phyloP scores from a whole-genome alignment of 1,140 invertebrate genomes.

The Drosophila gunungcola region DNA sequence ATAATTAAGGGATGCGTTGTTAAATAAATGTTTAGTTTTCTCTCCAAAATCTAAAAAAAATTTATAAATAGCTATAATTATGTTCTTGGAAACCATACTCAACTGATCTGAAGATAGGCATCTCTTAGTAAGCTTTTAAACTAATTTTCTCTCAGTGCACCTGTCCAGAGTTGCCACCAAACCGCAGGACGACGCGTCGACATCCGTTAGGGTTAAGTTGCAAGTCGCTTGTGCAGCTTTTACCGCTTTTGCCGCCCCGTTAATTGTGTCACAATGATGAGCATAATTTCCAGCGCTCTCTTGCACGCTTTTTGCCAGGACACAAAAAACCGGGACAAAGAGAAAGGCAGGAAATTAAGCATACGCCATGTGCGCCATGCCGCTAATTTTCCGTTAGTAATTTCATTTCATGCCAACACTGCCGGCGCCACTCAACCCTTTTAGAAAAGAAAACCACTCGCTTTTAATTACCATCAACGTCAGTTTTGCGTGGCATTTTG shows the following conservation, averaged over 20 bases:
- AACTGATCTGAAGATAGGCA: not conserved
- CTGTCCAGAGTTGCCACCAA: slow-evolving; percentile 53
- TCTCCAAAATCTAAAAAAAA: no score
- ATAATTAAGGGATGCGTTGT: no score
- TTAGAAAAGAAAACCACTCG: slow-evolving; percentile 16
- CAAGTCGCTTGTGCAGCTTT: slow-evolving; percentile 21
- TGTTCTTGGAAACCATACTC: not conserved
- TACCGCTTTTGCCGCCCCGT: slow-evolving; percentile 28
- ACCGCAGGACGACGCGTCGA: slow-evolving; percentile 30
- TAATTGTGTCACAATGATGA: slow-evolving; percentile 83
- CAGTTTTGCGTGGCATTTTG: slow-evolving; percentile 51
- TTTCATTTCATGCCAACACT: slow-evolving; percentile 61
- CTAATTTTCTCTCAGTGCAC: slow-evolving; percentile 1
- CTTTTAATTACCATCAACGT: slow-evolving; percentile 80
- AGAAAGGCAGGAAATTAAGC: slow-evolving; percentile 61
- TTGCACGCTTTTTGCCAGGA: slow-evolving; percentile 47
- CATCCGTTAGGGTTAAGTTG: slow-evolving; percentile 76
- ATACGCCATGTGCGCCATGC: slow-evolving; percentile 70
- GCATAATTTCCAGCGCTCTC: slow-evolving; percentile 66
- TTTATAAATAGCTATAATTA: not conserved
- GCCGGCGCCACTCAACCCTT: slow-evolving; percentile 21
- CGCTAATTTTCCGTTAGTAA: slow-evolving; percentile 80
- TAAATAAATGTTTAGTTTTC: no score
- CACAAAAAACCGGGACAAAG: slow-evolving; percentile 9
- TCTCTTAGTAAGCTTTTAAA: no score